Percentiles rank a stretch among this genome's conserved stretches.
phyloP scores from a whole-genome alignment of 2,888 invertebrate genomes.

The Philonicus albiceps region DNA sequence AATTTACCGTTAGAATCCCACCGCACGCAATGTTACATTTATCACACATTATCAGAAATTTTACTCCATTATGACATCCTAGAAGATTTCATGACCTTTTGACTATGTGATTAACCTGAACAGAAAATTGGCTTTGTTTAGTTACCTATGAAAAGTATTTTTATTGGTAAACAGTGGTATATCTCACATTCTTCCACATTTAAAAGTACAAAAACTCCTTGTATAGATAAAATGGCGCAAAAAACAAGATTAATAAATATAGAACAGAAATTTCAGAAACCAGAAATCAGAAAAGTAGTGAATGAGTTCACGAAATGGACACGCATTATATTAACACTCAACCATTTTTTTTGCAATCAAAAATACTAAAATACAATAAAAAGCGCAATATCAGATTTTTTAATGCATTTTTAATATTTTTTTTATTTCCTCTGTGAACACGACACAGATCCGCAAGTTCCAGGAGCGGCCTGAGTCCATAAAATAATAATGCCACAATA shows the following conservation, averaged over 20 bases:
- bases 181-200: not conserved
- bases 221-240: not conserved
- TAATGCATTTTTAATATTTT: slow-evolving; percentile 18
- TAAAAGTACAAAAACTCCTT: not conserved
- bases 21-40: not conserved
- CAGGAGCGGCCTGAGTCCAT: not conserved
- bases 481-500: not conserved
- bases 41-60: too few species aligned
- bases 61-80: not conserved
- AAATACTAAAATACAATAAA: slow-evolving; percentile 21
- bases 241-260: not conserved
- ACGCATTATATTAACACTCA: not conserved
- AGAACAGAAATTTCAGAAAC: not conserved
- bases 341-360: slow-evolving; percentile 12
- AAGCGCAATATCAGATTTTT: slow-evolving; percentile 1
- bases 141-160: not conserved
- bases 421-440: not conserved
- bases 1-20: not conserved
- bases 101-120: not conserved
- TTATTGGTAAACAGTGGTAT: not conserved
- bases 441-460: not conserved
- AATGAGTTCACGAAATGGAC: not conserved
- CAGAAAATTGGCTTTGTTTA: not conserved
- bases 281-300: not conserved
- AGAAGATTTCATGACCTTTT: not conserved